Percentiles rank a stretch among this genome's conserved stretches.
Evolutionary conservation across 1,140 invertebrate genomes (phyloP).

Genomic region (Probaryconus sp.): DNA sequence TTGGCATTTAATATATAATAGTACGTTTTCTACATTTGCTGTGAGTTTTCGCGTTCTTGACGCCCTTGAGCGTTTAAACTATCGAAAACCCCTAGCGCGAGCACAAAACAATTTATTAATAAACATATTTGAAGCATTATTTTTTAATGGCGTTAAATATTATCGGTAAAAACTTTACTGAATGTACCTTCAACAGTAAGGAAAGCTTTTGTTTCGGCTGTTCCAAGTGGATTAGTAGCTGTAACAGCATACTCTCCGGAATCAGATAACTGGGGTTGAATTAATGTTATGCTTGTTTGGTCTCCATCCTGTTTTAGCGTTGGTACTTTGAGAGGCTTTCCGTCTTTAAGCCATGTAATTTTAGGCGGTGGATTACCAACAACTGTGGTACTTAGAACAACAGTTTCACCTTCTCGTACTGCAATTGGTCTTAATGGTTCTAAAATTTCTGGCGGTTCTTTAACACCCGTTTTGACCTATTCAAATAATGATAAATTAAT

Average conservation of each 20-base stretch:
- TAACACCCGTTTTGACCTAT: constrained; percentile 83
- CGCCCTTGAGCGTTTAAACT: too few relatives aligned
- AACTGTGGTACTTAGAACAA: constrained; percentile 86
- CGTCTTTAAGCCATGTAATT: constrained; percentile 88
- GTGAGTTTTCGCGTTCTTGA: too few relatives aligned
- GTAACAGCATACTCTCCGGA: constrained; percentile 88
- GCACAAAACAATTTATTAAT: not conserved
- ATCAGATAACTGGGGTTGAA: constrained; percentile 83
- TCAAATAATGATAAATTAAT: constrained; percentile 13
- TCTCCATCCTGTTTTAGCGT: constrained; percentile 83
- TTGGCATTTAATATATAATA: too few relatives aligned
- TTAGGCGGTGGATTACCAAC: constrained; percentile 89
- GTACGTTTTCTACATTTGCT: too few relatives aligned
- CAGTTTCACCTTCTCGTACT: constrained; percentile 87
- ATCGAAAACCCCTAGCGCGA: too few relatives aligned
- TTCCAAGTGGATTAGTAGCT: constrained; percentile 88
- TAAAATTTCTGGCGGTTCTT: constrained; percentile 88
- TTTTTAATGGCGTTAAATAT: too few relatives aligned
- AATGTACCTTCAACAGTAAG: constrained; percentile 88
- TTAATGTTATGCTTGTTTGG: constrained; percentile 83
- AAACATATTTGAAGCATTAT: too few relatives aligned
- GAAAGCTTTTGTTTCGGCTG: constrained; percentile 85
- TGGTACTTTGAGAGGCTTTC: constrained; percentile 81
- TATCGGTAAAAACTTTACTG: too few relatives aligned
- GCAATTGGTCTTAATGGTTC: constrained; percentile 86